A percentile compares a stretch with the other conserved stretches of the same genome.
Evolutionary conservation across 2,113 vertebrate species (phyloP).

Genomic region (Carollia perspicillata): DNA sequence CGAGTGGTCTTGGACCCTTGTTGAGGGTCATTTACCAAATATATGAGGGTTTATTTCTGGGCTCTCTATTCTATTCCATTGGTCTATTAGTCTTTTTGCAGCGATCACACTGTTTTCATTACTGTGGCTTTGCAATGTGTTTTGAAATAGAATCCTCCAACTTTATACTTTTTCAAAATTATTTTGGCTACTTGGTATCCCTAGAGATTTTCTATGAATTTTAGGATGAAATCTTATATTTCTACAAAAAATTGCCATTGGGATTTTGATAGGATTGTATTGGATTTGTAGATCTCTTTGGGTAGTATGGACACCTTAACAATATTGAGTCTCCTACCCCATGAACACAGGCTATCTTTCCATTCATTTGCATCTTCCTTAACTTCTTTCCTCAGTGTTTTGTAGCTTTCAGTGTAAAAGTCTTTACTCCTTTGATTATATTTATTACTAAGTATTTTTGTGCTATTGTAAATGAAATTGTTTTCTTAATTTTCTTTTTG

Average conservation of each 20-base stretch:
- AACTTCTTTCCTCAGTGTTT: background rate
- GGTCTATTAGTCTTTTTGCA: background rate
- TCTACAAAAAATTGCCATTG: background rate
- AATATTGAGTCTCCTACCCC: background rate
- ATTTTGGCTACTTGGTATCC: background rate
- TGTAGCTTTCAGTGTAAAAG: background rate
- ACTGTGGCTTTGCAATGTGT: background rate
- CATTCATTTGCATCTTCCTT: background rate
- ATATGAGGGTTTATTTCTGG: background rate
- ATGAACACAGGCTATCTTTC: background rate
- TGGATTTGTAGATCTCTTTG: background rate
- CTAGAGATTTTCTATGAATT: background rate
- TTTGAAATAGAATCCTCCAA: background rate
- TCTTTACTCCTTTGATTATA: background rate
- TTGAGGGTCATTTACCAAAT: background rate
- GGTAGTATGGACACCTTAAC: background rate
- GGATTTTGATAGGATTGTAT: background rate
- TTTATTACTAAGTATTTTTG: background rate
- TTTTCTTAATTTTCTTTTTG: slow-evolving; percentile 9
- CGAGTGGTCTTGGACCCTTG: background rate
- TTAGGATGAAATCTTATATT: background rate
- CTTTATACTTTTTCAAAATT: background rate
- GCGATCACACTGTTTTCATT: background rate
- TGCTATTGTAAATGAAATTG: background rate
- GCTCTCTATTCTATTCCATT: background rate